These are phyloP conservation scores for Choloepus hoffmanni DNA, from an alignment of 2,113 vertebrate genomes.

Conservation along the genomic window DNA sequence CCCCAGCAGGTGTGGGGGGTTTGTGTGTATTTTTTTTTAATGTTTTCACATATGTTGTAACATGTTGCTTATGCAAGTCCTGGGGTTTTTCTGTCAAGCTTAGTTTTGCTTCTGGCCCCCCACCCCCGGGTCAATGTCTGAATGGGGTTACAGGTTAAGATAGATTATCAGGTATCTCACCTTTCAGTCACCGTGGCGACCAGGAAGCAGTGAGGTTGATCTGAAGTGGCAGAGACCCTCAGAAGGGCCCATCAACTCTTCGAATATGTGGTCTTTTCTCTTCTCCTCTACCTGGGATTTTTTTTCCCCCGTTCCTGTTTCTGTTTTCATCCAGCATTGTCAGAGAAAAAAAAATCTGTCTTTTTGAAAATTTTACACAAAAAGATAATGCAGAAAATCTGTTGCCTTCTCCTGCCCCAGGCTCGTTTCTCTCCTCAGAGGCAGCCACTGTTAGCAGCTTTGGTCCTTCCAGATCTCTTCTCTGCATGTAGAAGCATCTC, in stretches of 20 bases:
- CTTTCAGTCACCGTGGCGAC: not conserved
- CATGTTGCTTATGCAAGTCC: not conserved
- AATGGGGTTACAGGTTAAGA: not conserved
- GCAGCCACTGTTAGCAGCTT: not conserved
- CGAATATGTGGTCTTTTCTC: constrained; percentile 2
- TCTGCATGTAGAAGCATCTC: not conserved
- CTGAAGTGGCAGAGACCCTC: not conserved
- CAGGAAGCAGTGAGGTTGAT: not conserved
- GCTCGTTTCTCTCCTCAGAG: not conserved
- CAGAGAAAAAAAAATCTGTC: not conserved
- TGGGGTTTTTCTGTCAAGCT: not conserved
- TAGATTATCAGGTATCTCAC: not conserved
- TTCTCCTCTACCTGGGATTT: not conserved
- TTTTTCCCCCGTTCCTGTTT: not conserved
- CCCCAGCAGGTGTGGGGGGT: not conserved
- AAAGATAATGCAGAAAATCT: not conserved
- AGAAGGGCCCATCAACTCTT: not conserved
- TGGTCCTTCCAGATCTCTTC: not conserved
- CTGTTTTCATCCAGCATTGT: constrained; percentile 4
- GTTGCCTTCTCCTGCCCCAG: not conserved
- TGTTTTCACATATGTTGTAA: not conserved
- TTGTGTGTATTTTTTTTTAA: not conserved
- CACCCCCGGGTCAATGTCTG: not conserved
- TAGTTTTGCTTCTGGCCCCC: not conserved
- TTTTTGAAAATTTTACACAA: constrained; percentile 27